Evolutionary conservation across 2,888 invertebrate species (phyloP).

Genomic region (Ophioninae sp.): DNA sequence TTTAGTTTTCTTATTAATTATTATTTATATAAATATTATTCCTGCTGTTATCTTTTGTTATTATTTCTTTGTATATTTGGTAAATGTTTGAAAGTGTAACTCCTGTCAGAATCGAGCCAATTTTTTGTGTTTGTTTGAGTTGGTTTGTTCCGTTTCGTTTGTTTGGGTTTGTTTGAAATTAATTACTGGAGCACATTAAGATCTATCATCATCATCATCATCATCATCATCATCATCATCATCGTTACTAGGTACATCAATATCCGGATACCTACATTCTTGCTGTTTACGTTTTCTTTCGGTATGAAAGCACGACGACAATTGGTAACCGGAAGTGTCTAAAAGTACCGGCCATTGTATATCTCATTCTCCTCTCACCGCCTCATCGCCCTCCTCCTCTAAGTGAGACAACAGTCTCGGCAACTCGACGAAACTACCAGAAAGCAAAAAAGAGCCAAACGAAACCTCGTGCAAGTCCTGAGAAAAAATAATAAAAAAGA

Average conservation of each 20-base stretch:
- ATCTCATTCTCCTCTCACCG: neutral
- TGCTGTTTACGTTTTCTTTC: neutral
- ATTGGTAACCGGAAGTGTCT: neutral
- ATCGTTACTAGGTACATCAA: neutral
- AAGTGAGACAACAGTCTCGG: slow-evolving; percentile 13
- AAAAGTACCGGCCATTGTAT: slow-evolving; percentile 11
- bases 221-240: too few species aligned
- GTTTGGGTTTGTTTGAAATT: too few species aligned
- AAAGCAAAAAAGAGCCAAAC: slow-evolving; percentile 36
- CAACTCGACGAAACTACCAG: neutral
- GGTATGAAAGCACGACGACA: neutral
- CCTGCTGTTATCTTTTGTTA: too few species aligned
- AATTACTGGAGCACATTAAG: too few species aligned
- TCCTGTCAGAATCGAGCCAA: too few species aligned
- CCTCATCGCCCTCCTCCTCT: neutral
- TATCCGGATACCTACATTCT: neutral
- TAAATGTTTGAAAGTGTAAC: too few species aligned
- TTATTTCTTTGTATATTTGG: too few species aligned
- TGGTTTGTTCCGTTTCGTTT: too few species aligned
- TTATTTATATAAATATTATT: too few species aligned
- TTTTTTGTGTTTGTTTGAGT: too few species aligned
- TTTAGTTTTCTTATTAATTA: too few species aligned
- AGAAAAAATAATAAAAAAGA: neutral
- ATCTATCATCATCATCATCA: too few species aligned
- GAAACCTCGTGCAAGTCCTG: slow-evolving; percentile 8